Evolutionary conservation across 2,797 vertebrate species (phyloP).

Genomic region (Myripristis murdjan): DNA sequence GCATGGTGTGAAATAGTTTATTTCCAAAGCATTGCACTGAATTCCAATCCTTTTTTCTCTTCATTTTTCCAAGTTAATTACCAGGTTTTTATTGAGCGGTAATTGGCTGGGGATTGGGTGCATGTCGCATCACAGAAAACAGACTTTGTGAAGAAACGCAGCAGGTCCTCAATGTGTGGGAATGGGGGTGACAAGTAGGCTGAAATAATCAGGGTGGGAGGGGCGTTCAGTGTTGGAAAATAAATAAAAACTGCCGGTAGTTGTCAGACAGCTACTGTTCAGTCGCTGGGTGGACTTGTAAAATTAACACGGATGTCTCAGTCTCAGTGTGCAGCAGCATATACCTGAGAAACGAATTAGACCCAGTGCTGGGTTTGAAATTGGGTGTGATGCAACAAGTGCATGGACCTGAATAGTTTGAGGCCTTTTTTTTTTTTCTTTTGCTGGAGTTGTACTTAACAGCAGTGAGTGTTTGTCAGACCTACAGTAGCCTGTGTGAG

Average conservation of each 20-base stretch:
- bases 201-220: constrained; percentile 74
- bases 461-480: not conserved
- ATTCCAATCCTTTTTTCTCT: too few relatives aligned
- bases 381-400: not conserved
- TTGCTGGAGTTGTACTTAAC: not conserved
- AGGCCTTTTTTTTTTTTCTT: not conserved
- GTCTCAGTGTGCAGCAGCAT: not conserved
- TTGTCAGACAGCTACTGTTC: not conserved
- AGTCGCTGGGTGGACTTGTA: not conserved
- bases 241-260: constrained; percentile 75
- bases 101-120: too few relatives aligned
- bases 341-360: not conserved
- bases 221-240: constrained; percentile 75
- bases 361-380: not conserved
- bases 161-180: too few relatives aligned
- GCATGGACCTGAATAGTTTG: not conserved
- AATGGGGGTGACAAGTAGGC: constrained; percentile 18
- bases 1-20: too few relatives aligned
- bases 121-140: too few relatives aligned
- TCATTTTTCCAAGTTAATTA: too few relatives aligned
- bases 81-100: too few relatives aligned
- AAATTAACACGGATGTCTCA: not conserved
- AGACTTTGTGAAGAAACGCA: not conserved
- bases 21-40: too few relatives aligned
- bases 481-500: not conserved